Evolutionary conservation across 1,140 invertebrate genomes (phyloP), one percentile per base, ranked within the genome.

Genomic region (Periplaneta americana): DNA sequence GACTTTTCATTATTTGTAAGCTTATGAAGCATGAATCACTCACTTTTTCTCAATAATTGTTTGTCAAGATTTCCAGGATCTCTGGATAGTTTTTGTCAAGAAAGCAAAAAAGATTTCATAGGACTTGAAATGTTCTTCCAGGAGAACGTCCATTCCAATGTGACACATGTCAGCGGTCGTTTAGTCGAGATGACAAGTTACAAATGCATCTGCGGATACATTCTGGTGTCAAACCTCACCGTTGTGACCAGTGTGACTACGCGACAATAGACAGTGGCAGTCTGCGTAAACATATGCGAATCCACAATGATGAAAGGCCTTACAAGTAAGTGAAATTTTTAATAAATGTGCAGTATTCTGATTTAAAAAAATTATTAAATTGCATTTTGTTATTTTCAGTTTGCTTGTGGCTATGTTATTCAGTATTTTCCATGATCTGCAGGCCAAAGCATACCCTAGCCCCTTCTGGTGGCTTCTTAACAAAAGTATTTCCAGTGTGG

Each of bases 141-240:
- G 86, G 86, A 66, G 87, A 89, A 80, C 87, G 88, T 83, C 88
- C 88, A 9, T 89, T 85, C 82, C 83, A 84, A 34, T 90, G 89
- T 84, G 84, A 85, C 11, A 81, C 85, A 33, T 90, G 89, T 83
- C 80, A 83, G 28, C 87, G 87, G 76, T 84, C 84, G 0, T 90
- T 90, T 83, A 89, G 87, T 82, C 83, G 88, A 31, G 84, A 86
- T 83, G 85, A 87, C 82, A 86, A 88, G 34, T 82, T 89, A 9
- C 83, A 86, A 35, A 85, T 85, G 80, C 89, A 90, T 81, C 84
- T 86, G 57, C 85, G 87, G 66, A 84, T 86, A 31, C 87, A 89
- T 82, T 84, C 86, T 35, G 87, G 86, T 77, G 79, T 84, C 2
- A 86, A 87, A 76, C 85, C 86, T 15, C 88, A 86, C 83, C 80